Conservation (phyloP, 2,113 vertebrate species). For the Hemiscyllium ocellatum region DNA sequence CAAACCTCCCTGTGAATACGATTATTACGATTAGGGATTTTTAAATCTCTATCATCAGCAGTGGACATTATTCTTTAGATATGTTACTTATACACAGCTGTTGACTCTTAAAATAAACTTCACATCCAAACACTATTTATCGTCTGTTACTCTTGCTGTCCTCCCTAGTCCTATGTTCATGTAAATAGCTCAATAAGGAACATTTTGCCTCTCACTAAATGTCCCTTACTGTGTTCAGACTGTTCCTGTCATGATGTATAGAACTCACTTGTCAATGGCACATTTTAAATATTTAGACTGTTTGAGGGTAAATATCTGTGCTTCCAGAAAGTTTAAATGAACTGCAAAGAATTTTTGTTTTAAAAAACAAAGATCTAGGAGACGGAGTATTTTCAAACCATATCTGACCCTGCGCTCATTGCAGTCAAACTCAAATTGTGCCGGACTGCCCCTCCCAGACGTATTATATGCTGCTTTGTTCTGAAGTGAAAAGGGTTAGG, state of each 20-base stretch:
- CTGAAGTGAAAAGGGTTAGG: background rate
- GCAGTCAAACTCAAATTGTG: background rate
- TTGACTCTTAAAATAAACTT: slow-evolving; percentile 36
- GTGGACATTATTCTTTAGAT: slow-evolving; percentile 34
- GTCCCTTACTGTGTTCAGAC: background rate
- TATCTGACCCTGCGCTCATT: background rate
- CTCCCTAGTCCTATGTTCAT: background rate
- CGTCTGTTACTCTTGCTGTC: slow-evolving; percentile 18
- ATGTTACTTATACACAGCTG: slow-evolving; percentile 30
- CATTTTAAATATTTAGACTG: background rate
- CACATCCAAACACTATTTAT: slow-evolving; percentile 22
- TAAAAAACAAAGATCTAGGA: background rate
- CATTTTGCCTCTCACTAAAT: background rate
- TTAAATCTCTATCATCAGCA: slow-evolving; percentile 7
- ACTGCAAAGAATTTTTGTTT: background rate
- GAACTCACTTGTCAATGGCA: background rate
- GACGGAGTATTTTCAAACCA: background rate
- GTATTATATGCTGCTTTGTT: background rate
- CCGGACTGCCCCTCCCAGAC: background rate
- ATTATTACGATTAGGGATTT: background rate
- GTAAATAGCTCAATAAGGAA: background rate
- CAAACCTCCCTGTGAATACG: slow-evolving; percentile 3
- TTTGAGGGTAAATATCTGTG: background rate
- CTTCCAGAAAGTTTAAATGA: background rate
- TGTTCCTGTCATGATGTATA: background rate